Conservation (phyloP, 2,113 vertebrate species). For the Epinephelus cyanopodus region DNA sequence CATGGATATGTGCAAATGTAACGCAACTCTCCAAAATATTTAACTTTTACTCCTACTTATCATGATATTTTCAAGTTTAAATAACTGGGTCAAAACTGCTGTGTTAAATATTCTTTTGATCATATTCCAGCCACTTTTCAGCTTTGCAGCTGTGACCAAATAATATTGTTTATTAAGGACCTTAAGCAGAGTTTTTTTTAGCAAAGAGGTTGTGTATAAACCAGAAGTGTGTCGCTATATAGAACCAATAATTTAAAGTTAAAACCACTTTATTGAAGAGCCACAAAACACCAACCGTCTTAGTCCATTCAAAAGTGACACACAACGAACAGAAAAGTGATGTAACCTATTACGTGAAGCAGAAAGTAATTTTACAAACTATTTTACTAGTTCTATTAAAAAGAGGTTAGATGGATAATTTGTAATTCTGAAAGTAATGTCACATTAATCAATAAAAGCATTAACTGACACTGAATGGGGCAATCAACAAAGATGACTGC, state of each 20-base stretch:
- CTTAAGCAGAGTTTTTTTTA: too few species aligned
- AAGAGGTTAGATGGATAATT: not conserved
- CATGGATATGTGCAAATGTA: too few species aligned
- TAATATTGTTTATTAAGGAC: too few species aligned
- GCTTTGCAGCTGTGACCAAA: too few species aligned
- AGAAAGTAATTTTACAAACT: not conserved
- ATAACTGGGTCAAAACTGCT: not conserved
- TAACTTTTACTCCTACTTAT: too few species aligned
- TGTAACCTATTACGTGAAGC: not conserved
- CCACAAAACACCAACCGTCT: not conserved
- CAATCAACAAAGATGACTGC: not conserved
- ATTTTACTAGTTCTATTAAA: not conserved
- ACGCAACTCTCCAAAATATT: too few species aligned
- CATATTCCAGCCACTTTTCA: too few species aligned
- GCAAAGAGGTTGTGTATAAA: not conserved
- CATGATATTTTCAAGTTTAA: not conserved
- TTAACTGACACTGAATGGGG: not conserved
- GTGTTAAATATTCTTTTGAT: not conserved
- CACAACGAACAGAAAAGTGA: not conserved
- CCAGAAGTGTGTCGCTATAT: not conserved
- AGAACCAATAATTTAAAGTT: not conserved
- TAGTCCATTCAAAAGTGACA: not conserved
- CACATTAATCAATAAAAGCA: not conserved
- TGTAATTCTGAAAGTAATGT: not conserved
- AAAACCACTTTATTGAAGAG: not conserved